These are phyloP conservation scores for Zaprionus bogoriensis DNA, from an alignment of 2,888 invertebrate species.

Conservation along the genomic window DNA sequence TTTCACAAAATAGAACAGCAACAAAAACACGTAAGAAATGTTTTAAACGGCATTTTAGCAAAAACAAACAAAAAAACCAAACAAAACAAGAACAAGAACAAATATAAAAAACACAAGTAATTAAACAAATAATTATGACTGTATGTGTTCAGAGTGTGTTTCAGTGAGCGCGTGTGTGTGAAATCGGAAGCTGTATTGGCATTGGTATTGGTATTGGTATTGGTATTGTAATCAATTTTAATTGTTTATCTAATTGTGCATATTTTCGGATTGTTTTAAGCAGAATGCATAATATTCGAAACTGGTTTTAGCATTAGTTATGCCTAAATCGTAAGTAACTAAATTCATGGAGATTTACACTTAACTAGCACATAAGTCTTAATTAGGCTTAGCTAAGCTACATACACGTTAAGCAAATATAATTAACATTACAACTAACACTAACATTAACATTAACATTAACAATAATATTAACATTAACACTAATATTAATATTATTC, in stretches of 20 bases:
- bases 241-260: slow-evolving; percentile 65
- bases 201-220: slow-evolving; percentile 28
- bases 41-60: slow-evolving; percentile 75
- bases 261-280: slow-evolving; percentile 64
- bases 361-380: slow-evolving; percentile 66
- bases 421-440: neutral
- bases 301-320: slow-evolving; percentile 67
- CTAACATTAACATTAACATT: slow-evolving; percentile 2
- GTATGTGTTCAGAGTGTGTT: slow-evolving; percentile 74
- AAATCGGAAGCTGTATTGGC: slow-evolving; percentile 9
- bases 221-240: slow-evolving; percentile 58
- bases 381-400: slow-evolving; percentile 70
- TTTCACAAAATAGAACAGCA: slow-evolving; percentile 57
- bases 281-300: slow-evolving; percentile 52
- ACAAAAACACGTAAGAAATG: slow-evolving; percentile 48
- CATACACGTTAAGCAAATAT: slow-evolving; percentile 34
- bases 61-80: slow-evolving; percentile 27
- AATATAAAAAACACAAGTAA: neutral
- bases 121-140: slow-evolving; percentile 54
- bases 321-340: slow-evolving; percentile 45
- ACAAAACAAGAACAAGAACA: too few relatives aligned
- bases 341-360: slow-evolving; percentile 36
- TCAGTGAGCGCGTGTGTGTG: slow-evolving; percentile 39
- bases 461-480: slow-evolving; percentile 22
- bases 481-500: slow-evolving; percentile 30